These are phyloP conservation scores for Euphonia xanthogaster DNA, from an alignment of 2,797 vertebrate genomes.

Conservation along the genomic window DNA sequence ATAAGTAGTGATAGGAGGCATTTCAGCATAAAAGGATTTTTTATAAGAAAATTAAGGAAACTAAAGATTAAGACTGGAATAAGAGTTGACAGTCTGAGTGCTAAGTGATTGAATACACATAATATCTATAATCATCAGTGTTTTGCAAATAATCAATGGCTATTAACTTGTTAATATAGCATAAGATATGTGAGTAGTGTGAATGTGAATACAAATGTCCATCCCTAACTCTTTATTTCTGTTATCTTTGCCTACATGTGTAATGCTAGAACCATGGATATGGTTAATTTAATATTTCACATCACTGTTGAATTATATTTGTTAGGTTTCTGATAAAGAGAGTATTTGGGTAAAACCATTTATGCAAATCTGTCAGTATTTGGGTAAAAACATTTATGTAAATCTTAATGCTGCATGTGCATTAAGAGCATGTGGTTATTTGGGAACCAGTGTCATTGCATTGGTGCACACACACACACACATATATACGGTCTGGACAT, in stretches of 20 bases:
- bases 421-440: neutral
- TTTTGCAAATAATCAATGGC: neutral
- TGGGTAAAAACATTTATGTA: neutral
- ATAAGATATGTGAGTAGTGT: neutral
- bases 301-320: neutral
- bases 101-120: neutral
- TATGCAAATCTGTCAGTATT: neutral
- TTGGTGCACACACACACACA: neutral
- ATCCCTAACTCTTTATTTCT: neutral
- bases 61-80: neutral
- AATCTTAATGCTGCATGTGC: neutral
- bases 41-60: neutral
- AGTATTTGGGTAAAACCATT: neutral
- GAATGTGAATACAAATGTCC: neutral
- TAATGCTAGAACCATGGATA: neutral
- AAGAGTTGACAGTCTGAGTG: neutral
- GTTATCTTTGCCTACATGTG: rapidly evolving
- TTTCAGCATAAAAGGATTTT: neutral
- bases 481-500: rapidly evolving
- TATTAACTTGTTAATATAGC: neutral
- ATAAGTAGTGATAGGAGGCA: neutral
- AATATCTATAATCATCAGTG: neutral
- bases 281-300: neutral
- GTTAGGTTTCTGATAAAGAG: neutral
- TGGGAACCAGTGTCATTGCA: neutral